A percentile compares a stretch with the other conserved stretches of the same genome.
phyloP scores from a whole-genome alignment of 2,888 invertebrate genomes.

The Sesamia inferens region DNA sequence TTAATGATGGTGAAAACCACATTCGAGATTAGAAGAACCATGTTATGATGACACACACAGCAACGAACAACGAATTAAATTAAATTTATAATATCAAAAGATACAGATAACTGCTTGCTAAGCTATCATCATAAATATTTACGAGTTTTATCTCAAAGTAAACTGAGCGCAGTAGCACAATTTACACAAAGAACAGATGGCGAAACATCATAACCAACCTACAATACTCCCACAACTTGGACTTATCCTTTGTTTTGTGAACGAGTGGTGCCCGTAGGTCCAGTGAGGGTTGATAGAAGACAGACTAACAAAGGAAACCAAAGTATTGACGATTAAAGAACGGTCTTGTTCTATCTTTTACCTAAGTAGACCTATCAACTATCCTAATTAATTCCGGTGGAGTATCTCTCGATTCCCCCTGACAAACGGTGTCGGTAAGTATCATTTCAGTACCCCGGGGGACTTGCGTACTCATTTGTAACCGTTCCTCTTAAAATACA shows the following conservation, averaged over 20 bases:
- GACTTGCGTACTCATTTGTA: background rate
- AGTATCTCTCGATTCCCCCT: background rate
- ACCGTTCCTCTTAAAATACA: slow-evolving; percentile 3
- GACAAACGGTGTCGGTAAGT: slow-evolving; percentile 7
- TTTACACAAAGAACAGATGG: slow-evolving; percentile 1
- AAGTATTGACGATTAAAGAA: background rate
- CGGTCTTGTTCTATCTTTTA: slow-evolving; percentile 8
- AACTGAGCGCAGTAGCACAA: background rate
- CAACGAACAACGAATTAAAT: background rate
- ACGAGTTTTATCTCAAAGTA: no score
- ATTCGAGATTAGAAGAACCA: background rate
- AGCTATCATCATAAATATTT: background rate
- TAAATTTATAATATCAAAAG: background rate
- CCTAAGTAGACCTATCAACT: background rate
- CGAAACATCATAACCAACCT: background rate
- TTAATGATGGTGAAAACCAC: background rate
- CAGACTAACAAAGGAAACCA: slow-evolving; percentile 20
- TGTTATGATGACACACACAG: background rate
- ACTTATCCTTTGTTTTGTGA: background rate
- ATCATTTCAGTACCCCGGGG: slow-evolving; percentile 7
- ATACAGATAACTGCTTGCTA: background rate
- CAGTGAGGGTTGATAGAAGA: background rate
- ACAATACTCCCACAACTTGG: background rate
- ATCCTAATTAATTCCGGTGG: slow-evolving; percentile 10
- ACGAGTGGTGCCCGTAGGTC: no score